phyloP scores from a whole-genome alignment of 2,888 invertebrate species.

The Molorchus minor region DNA sequence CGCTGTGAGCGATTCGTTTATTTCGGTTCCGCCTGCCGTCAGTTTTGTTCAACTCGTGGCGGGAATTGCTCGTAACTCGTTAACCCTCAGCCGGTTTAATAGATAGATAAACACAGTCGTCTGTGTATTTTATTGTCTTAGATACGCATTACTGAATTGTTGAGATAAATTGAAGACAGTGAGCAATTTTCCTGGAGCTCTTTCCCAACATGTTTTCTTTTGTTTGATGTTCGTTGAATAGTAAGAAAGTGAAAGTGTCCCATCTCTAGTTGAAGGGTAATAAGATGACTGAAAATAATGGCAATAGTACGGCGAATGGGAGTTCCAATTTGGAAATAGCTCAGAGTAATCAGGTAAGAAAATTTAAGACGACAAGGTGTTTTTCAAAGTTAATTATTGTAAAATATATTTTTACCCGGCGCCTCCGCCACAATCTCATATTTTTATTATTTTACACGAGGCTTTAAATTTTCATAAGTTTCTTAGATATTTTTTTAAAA shows the following conservation, averaged over 20 bases:
- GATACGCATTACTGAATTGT: background rate
- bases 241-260: constrained; percentile 23
- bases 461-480: too few species aligned
- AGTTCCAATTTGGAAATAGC: constrained; percentile 67
- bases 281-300: constrained; percentile 29
- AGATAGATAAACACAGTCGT: background rate
- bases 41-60: constrained; percentile 18
- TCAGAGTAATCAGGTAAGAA: constrained; percentile 63
- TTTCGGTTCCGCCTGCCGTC: background rate
- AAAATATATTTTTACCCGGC: too few species aligned
- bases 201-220: constrained; percentile 1
- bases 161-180: background rate
- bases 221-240: background rate
- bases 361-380: too few species aligned
- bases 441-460: too few species aligned
- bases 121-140: background rate
- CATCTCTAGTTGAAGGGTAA: background rate
- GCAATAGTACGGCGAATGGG: constrained; percentile 58
- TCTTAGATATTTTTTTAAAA: too few species aligned
- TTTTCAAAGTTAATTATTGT: too few species aligned
- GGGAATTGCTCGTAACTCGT: constrained; percentile 2
- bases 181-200: background rate
- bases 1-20: constrained; percentile 5
- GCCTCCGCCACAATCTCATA: background rate
- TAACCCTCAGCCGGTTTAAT: background rate